Percentiles rank a stretch among this genome's conserved stretches.
phyloP scores from a whole-genome alignment of 1,140 invertebrate species.

The Chelonus insularis region DNA sequence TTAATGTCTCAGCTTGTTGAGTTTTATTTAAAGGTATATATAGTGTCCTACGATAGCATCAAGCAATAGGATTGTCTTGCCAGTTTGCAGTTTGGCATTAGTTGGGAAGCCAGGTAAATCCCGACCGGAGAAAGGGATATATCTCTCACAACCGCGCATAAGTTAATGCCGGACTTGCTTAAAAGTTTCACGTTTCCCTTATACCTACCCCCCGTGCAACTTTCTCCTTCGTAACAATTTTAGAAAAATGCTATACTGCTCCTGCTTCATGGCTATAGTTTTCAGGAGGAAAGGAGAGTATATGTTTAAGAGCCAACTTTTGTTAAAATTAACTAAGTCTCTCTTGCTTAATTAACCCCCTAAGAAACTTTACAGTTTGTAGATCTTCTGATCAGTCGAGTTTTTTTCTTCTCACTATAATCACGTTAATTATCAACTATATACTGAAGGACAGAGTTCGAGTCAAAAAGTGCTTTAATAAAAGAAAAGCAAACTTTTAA shows the following conservation, averaged over 20 bases:
- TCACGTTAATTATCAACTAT: no score
- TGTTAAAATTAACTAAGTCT: conserved; percentile 9
- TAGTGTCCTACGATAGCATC: not conserved
- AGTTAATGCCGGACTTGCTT: conserved; percentile 20
- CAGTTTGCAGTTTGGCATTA: conserved; percentile 18
- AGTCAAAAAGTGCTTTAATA: no score
- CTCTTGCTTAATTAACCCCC: conserved; percentile 1
- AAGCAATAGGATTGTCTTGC: conserved; percentile 7
- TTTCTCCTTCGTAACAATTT: conserved; percentile 23
- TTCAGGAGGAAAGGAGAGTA: not conserved
- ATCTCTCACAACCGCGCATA: conserved; percentile 21
- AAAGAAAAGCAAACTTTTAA: no score
- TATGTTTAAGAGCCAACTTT: not conserved
- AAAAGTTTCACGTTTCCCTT: conserved; percentile 20
- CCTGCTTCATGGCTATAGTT: no score
- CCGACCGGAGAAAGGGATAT: conserved; percentile 2
- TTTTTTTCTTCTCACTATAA: no score
- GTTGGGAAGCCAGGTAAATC: conserved; percentile 15
- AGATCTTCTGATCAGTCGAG: no score
- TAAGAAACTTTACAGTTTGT: no score
- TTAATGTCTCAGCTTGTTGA: no score
- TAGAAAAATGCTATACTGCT: not conserved
- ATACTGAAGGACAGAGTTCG: no score
- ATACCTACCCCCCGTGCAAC: no score
- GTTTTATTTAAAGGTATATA: not conserved